Percentiles rank a stretch among this genome's conserved stretches.
Evolutionary conservation across 2,797 vertebrate species (phyloP).

Genomic region (Spea hammondii): DNA sequence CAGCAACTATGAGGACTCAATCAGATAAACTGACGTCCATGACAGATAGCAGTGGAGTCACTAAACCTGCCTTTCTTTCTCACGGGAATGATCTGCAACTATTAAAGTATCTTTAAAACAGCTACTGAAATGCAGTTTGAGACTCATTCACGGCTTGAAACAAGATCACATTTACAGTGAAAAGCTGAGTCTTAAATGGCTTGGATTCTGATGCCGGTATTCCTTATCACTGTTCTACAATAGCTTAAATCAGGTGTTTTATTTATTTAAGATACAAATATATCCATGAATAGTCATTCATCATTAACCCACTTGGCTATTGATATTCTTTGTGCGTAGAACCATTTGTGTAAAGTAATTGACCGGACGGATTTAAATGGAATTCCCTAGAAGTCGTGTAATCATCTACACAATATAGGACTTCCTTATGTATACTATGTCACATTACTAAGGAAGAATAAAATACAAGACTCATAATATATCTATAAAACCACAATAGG

Average conservation of each 20-base stretch:
- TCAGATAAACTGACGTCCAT: conserved; percentile 74
- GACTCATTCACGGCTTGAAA: conserved; percentile 77
- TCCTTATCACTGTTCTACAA: conserved; percentile 70
- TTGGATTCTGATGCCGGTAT: conserved; percentile 75
- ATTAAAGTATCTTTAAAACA: conserved; percentile 74
- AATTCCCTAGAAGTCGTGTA: conserved; percentile 27
- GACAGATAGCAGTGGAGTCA: conserved; percentile 79
- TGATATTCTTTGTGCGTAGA: conserved; percentile 44
- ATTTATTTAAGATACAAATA: conserved; percentile 66
- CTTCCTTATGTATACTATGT: conserved; percentile 21
- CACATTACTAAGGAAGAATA: not conserved
- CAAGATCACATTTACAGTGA: conserved; percentile 76
- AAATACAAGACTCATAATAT: conserved; percentile 1
- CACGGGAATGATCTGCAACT: conserved; percentile 70
- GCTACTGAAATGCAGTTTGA: conserved; percentile 67
- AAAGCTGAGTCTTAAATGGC: conserved; percentile 75
- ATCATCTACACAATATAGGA: conserved; percentile 24
- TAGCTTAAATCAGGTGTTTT: conserved; percentile 65
- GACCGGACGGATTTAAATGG: conserved; percentile 35
- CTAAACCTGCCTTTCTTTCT: conserved; percentile 72
- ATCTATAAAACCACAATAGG: not conserved
- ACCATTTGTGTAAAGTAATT: conserved; percentile 5
- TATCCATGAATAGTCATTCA: conserved; percentile 56
- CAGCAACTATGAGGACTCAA: conserved; percentile 62
- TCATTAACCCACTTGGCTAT: conserved; percentile 35